Conservation (phyloP, 2,888 invertebrate genomes). For the Caenorhabditis becei region DNA sequence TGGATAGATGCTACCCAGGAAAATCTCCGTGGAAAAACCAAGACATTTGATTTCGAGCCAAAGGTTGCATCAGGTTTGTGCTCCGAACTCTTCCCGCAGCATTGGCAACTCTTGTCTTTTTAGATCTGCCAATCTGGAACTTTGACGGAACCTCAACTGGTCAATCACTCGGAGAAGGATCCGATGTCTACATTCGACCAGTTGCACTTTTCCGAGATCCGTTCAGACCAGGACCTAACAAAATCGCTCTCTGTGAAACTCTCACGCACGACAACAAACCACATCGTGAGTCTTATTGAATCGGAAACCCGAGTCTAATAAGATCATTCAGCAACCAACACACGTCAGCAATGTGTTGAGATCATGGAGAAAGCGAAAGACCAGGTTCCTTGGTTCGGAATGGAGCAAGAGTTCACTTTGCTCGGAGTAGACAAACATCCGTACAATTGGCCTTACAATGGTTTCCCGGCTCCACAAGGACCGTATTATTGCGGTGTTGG, state of each 20-base stretch:
- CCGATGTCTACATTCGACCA: constrained; percentile 90
- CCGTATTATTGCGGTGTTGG: constrained; percentile 99
- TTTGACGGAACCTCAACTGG: constrained; percentile 83
- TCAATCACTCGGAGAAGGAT: constrained; percentile 82
- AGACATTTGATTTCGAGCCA: constrained; percentile 90
- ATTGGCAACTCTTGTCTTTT: constrained; percentile 20
- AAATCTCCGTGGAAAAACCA: constrained; percentile 90
- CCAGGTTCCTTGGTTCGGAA: constrained; percentile 82
- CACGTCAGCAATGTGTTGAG: constrained; percentile 82
- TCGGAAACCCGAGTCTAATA: background rate
- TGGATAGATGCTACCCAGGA: constrained; percentile 97
- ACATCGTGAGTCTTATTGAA: constrained; percentile 66
- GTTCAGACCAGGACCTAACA: constrained; percentile 84
- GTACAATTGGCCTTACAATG: constrained; percentile 77
- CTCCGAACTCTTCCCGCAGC: background rate
- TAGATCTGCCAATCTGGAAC: constrained; percentile 83
- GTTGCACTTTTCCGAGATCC: constrained; percentile 92
- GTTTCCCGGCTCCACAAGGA: constrained; percentile 70
- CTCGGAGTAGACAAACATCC: constrained; percentile 81
- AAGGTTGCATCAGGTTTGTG: constrained; percentile 84
- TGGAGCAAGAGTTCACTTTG: constrained; percentile 84
- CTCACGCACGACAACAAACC: constrained; percentile 72
- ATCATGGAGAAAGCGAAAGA: constrained; percentile 82
- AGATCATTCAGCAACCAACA: constrained; percentile 82
- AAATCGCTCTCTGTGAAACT: constrained; percentile 75